Evolutionary conservation across 2,113 vertebrate genomes (phyloP).

Genomic region (Pao palembangensis): DNA sequence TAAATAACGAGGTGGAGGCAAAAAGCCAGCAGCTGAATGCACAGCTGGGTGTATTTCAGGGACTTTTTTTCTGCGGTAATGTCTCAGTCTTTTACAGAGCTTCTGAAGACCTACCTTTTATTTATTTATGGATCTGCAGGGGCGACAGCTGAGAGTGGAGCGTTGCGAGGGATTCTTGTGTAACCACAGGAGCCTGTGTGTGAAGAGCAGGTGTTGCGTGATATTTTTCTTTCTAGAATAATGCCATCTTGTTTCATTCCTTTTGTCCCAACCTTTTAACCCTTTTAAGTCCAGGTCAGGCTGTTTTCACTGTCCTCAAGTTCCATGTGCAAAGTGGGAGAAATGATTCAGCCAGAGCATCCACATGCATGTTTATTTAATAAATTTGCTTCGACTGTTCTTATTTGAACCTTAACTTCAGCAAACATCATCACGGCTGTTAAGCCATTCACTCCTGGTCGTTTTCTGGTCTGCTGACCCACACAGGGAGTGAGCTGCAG

Average conservation of each 20-base stretch:
- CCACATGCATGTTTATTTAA: slow-evolving; percentile 1
- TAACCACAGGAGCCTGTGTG: slow-evolving; percentile 11
- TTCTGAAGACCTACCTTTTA: slow-evolving; percentile 29
- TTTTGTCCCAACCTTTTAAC: background rate
- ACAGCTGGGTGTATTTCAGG: slow-evolving; percentile 48
- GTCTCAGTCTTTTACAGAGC: slow-evolving; percentile 45
- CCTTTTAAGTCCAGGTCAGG: background rate
- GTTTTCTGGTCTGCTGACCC: slow-evolving; percentile 16
- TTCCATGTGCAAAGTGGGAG: background rate
- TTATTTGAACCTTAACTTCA: slow-evolving; percentile 6
- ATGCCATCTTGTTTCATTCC: slow-evolving; percentile 6
- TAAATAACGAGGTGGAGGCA: slow-evolving; percentile 53
- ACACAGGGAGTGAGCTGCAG: slow-evolving; percentile 9
- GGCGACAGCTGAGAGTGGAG: slow-evolving; percentile 18
- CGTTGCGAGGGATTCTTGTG: background rate
- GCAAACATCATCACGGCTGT: slow-evolving; percentile 6
- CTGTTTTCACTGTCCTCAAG: no score
- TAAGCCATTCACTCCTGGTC: background rate
- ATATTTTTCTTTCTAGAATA: slow-evolving; percentile 4
- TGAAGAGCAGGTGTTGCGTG: background rate
- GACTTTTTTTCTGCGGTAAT: slow-evolving; percentile 36
- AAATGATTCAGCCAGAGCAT: background rate
- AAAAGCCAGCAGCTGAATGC: slow-evolving; percentile 35
- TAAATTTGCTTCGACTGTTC: background rate
- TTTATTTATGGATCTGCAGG: slow-evolving; percentile 45